These are phyloP conservation scores for Drosophila picticornis DNA, from an alignment of 2,888 invertebrate genomes.

Conservation along the genomic window DNA sequence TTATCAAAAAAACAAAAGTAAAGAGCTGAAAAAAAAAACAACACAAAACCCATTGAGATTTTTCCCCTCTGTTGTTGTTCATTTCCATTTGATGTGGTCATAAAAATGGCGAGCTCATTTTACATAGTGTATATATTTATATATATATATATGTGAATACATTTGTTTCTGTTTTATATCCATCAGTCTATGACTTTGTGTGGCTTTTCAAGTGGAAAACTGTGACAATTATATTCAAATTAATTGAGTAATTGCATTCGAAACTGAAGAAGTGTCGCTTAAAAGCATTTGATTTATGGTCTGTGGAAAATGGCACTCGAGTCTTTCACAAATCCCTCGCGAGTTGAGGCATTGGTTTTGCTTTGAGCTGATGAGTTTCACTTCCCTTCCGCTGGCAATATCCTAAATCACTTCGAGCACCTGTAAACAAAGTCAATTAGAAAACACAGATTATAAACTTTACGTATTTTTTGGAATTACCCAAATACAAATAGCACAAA, in stretches of 20 bases:
- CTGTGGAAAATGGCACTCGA: conserved; percentile 66
- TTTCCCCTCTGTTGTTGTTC: conserved; percentile 33
- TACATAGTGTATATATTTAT: conserved; percentile 35
- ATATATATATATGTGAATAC: conserved; percentile 1
- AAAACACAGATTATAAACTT: neutral
- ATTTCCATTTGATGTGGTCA: conserved; percentile 77
- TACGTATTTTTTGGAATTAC: neutral
- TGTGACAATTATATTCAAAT: conserved; percentile 83
- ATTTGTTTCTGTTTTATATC: conserved; percentile 64
- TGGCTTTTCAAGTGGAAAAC: conserved; percentile 79
- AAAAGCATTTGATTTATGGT: conserved; percentile 72
- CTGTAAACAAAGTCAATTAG: conserved; percentile 40
- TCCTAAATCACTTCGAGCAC: conserved; percentile 47
- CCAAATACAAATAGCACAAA: neutral
- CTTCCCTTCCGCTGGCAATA: conserved; percentile 28
- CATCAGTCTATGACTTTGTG: conserved; percentile 53
- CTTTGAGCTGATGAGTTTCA: neutral
- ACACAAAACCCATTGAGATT: conserved; percentile 60
- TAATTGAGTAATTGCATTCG: conserved; percentile 79
- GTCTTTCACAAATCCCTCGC: conserved; percentile 5
- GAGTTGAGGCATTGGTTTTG: conserved; percentile 16
- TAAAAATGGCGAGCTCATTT: conserved; percentile 74
- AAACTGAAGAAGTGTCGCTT: conserved; percentile 43
- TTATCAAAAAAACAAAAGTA: conserved; percentile 55
- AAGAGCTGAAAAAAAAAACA: neutral